Percentiles rank a stretch among this genome's conserved stretches.
Conservation (phyloP, 2,797 vertebrate species). For the Pitangus sulphuratus region DNA sequence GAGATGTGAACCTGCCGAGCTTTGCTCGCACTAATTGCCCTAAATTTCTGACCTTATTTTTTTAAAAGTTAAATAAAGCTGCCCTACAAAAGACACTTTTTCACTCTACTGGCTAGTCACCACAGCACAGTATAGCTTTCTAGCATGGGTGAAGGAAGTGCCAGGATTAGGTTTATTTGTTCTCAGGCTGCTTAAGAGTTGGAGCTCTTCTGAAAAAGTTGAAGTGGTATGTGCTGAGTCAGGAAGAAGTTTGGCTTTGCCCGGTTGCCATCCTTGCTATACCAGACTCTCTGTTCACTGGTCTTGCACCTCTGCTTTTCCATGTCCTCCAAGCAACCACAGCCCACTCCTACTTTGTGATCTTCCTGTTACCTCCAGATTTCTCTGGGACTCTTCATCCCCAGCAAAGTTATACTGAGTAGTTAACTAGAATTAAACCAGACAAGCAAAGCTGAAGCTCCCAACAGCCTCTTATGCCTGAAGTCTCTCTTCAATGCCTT, state of each 20-base stretch:
- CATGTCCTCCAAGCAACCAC: not conserved
- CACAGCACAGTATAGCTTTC: not conserved
- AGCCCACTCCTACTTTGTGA: not conserved
- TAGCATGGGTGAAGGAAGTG: not conserved
- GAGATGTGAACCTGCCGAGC: conserved; percentile 46
- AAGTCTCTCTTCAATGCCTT: not conserved
- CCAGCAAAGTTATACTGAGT: not conserved
- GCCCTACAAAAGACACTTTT: conserved; percentile 8
- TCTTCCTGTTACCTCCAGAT: not conserved
- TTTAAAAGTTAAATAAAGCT: conserved; percentile 43
- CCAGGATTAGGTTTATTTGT: not conserved
- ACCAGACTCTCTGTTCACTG: not conserved
- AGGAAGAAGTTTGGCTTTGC: not conserved
- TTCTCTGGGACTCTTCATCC: not conserved
- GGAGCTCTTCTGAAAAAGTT: not conserved
- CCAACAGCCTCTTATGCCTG: not conserved
- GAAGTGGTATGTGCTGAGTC: accelerated
- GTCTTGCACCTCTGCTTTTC: not conserved
- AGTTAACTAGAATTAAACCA: not conserved
- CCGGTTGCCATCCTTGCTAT: not conserved
- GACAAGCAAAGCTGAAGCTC: not conserved
- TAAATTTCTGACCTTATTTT: conserved; percentile 56
- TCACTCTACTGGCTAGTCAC: not conserved
- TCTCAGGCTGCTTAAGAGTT: not conserved
- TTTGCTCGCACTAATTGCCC: conserved; percentile 32